Base-by-base conservation (phyloP, 2,113 vertebrate species). In the Leptobrachium leishanense region DNA sequence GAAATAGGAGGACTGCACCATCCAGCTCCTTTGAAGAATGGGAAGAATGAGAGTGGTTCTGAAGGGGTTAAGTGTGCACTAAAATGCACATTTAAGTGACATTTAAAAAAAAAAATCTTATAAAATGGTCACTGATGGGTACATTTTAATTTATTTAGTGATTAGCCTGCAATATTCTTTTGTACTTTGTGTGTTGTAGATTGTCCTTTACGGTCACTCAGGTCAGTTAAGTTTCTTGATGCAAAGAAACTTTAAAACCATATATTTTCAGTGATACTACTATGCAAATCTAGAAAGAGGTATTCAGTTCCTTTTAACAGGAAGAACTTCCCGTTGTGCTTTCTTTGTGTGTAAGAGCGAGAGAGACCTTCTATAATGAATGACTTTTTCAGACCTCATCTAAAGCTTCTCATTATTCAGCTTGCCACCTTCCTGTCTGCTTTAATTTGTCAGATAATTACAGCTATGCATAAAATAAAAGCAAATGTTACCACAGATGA, bases 361-460 rank as follows among this genome's bases (percentile, higher is more conserved):
- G 46, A 8, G 55, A 3, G 55, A 15, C 13, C 55, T 59, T 68
- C 20, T 68, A 53, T 55, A 68, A 76, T 68, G 10, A 44, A 8
- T 68, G 75, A 68, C 53, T 54, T 59, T 62, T 69, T 43, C 2
- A 43, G 50, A 77, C 66, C 40, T 44, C 11, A 31, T 57, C 65
- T 43, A 50, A 68, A 68, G 54, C 43, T 68, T 43, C 69, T 43
- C 50, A 40, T 7, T 68, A 44, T 42, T 73, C 50, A 73, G 41
- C 43, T 59, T 66, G 71, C 42, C 77, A 73, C 46, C 70, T 67
- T 7, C 41, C 31, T 50, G 68, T 70, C 76, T 40, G 41, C 43
- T 54, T 65, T 55, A 79, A 68, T 79, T 79, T 79, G 76, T 79
- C 57, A 79, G 13, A 65, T 79, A 65, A 79, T 72, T 73, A 53